A percentile compares a stretch with the other conserved stretches of the same genome.
phyloP scores from a whole-genome alignment of 2,888 invertebrate genomes.

The Rhingia rostrata region DNA sequence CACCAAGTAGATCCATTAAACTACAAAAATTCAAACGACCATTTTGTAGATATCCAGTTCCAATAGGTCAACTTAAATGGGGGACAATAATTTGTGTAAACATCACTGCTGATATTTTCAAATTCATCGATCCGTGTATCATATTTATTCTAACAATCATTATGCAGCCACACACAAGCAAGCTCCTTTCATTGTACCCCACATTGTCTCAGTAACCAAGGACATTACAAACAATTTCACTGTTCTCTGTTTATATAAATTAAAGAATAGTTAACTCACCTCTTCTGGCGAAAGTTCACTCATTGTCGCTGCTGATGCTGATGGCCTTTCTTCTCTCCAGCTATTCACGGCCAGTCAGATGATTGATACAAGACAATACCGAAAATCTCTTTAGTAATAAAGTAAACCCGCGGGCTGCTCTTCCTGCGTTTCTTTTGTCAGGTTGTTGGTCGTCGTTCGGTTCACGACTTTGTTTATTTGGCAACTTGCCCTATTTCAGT shows the following conservation, averaged over 20 bases:
- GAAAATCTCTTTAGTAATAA: conserved; percentile 45
- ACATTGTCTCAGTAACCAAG: conserved; percentile 32
- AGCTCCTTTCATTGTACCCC: not conserved
- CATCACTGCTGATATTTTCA: conserved; percentile 20
- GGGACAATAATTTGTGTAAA: not conserved
- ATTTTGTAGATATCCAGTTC: not conserved
- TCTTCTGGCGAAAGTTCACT: conserved; percentile 95
- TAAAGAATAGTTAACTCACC: conserved; percentile 85
- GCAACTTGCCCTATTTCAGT: conserved; percentile 64
- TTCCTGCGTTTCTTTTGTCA: not conserved
- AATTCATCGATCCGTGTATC: conserved; percentile 43
- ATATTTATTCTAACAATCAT: not conserved
- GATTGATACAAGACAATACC: conserved; percentile 26
- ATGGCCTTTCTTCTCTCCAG: conserved; percentile 74
- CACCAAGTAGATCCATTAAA: not conserved
- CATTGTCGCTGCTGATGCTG: conserved; percentile 83
- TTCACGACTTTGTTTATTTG: conserved; percentile 67
- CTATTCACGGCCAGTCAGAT: conserved; percentile 42
- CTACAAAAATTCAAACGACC: not conserved
- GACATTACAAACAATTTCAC: conserved; percentile 4
- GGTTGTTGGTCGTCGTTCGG: conserved; percentile 17
- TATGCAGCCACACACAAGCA: not conserved
- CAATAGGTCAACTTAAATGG: not conserved
- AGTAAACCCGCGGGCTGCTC: conserved; percentile 12
- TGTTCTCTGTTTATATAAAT: not conserved